These are phyloP conservation scores for Hartigia nigra DNA, from an alignment of 2,888 invertebrate genomes.

Conservation along the genomic window DNA sequence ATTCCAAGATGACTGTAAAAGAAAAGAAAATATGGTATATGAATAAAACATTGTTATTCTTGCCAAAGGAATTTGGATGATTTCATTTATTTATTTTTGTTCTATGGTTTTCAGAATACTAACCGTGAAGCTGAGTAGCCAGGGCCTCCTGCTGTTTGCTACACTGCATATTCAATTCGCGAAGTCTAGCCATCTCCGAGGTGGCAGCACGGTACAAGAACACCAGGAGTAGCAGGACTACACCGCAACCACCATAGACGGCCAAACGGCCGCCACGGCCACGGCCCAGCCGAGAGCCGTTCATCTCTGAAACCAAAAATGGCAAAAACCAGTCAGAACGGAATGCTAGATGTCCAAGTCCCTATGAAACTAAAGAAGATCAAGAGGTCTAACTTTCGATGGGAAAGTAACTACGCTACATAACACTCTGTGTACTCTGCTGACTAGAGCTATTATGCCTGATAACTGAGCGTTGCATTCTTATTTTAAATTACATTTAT, in stretches of 20 bases:
- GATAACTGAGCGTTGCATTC: neutral
- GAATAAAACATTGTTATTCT: neutral
- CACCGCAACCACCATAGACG: conserved; percentile 51
- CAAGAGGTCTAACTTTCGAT: neutral
- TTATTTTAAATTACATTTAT: neutral
- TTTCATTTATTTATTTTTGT: neutral
- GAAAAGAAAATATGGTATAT: neutral
- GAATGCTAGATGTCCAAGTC: neutral
- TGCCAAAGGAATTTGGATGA: neutral
- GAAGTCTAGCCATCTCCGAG: conserved; percentile 59
- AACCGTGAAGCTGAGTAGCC: conserved; percentile 61
- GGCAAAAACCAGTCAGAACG: neutral
- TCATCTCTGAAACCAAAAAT: conserved; percentile 53
- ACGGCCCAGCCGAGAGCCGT: conserved; percentile 60
- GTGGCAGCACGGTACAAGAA: conserved; percentile 57
- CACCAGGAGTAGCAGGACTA: conserved; percentile 50
- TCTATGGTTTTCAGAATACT: neutral
- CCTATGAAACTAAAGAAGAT: neutral
- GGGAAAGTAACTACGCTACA: neutral
- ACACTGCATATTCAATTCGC: conserved; percentile 56
- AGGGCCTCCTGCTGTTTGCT: conserved; percentile 59
- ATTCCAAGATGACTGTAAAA: conserved; percentile 59
- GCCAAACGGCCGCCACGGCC: conserved; percentile 61
- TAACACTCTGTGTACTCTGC: neutral
- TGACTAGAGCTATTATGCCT: neutral